Conservation (phyloP, 2,113 vertebrate genomes). For the Peucedramus taeniatus region DNA sequence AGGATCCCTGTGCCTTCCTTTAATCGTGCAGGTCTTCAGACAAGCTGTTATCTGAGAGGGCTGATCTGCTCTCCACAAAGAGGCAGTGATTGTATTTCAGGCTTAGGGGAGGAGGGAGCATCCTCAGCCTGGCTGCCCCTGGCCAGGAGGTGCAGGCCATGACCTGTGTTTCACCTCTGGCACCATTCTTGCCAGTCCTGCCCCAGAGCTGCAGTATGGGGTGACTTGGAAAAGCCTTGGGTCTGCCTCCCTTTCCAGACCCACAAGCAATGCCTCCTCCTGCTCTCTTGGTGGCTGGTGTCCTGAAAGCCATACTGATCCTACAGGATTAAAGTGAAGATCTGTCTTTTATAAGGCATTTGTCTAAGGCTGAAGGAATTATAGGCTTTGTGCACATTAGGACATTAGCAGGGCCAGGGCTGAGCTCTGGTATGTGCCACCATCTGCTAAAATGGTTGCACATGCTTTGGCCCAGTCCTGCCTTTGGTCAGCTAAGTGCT, state of each 20-base stretch:
- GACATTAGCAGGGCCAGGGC: not conserved
- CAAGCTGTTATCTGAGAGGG: not conserved
- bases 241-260: not conserved
- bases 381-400: not conserved
- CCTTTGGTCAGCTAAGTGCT: fast-evolving
- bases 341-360: not conserved
- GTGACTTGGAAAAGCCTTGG: not conserved
- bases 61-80: not conserved
- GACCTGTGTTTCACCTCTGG: not conserved
- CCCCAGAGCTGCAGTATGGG: not conserved
- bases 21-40: fast-evolving
- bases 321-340: not conserved
- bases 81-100: not conserved
- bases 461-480: not conserved
- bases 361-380: not conserved
- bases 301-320: not conserved
- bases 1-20: not conserved
- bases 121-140: not conserved
- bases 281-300: not conserved
- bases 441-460: not conserved
- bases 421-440: not conserved
- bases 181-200: fast-evolving
- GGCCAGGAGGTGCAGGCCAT: fast-evolving
- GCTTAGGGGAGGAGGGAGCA: not conserved
- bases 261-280: not conserved